phyloP scores from a whole-genome alignment of 2,113 vertebrate species.

The Protobothrops mucrosquamatus region DNA sequence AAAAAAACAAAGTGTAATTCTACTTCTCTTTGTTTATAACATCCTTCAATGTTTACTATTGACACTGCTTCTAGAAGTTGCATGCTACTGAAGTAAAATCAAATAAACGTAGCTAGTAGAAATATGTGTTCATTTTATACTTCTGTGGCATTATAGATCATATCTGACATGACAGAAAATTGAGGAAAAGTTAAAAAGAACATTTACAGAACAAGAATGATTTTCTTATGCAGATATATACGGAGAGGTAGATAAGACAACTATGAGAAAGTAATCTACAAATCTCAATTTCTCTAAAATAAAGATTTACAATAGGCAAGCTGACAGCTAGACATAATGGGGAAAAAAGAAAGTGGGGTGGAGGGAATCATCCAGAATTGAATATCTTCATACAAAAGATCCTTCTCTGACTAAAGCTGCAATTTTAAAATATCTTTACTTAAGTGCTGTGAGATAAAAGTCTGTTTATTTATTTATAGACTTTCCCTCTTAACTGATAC shows the following conservation, averaged over 20 bases:
- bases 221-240: rapidly evolving
- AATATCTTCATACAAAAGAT: neutral
- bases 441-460: conserved; percentile 16
- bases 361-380: rapidly evolving
- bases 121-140: neutral
- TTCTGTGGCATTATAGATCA: neutral
- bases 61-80: neutral
- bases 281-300: neutral
- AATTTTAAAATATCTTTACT: conserved; percentile 44
- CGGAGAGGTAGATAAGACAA: neutral
- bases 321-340: neutral
- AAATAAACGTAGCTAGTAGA: rapidly evolving
- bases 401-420: conserved; percentile 20
- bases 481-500: conserved; percentile 43
- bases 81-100: conserved; percentile 10
- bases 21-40: conserved; percentile 4
- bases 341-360: rapidly evolving
- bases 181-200: neutral
- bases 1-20: conserved; percentile 24
- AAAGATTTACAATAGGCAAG: neutral
- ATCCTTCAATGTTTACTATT: neutral
- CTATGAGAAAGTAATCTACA: neutral
- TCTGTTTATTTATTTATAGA: conserved; percentile 50
- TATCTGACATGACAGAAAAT: conserved; percentile 3
- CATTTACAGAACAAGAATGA: rapidly evolving